Evolutionary conservation across 2,888 invertebrate species (phyloP).

Genomic region (Morpho helenor): DNA sequence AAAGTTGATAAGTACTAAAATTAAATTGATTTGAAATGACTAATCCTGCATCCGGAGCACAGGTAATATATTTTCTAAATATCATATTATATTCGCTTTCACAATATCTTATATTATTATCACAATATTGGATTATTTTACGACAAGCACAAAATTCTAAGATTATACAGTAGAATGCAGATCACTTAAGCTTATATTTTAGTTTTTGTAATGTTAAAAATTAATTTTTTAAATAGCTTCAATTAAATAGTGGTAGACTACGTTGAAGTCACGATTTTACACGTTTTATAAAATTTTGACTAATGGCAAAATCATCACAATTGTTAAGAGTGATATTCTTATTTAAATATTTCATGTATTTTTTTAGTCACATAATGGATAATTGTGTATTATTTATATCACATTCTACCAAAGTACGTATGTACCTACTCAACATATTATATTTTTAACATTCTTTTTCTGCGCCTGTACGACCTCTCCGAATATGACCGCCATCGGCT

Average conservation of each 20-base stretch:
- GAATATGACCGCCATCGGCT: constrained; percentile 42
- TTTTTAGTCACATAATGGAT: constrained; percentile 41
- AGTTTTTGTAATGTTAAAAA: constrained; percentile 25
- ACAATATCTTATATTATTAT: constrained; percentile 28
- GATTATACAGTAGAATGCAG: constrained; percentile 27
- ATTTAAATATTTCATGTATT: constrained; percentile 46
- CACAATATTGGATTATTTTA: constrained; percentile 28
- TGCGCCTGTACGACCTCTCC: constrained; percentile 47
- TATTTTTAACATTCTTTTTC: constrained; percentile 38
- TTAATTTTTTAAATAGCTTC: constrained; percentile 20
- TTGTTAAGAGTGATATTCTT: constrained; percentile 67
- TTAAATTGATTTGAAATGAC: constrained; percentile 32
- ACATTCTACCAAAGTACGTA: constrained; percentile 32
- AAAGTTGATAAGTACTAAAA: constrained; percentile 16
- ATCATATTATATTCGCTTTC: constrained; percentile 34
- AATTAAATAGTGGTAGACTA: constrained; percentile 23
- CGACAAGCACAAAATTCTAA: constrained; percentile 24
- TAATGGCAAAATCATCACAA: constrained; percentile 77
- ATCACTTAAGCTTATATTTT: constrained; percentile 30
- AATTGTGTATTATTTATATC: constrained; percentile 37
- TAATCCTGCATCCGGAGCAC: constrained; percentile 54
- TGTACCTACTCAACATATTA: constrained; percentile 36
- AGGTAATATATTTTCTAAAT: constrained; percentile 56
- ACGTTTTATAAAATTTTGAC: constrained; percentile 57
- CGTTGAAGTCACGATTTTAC: constrained; percentile 34